A percentile compares a stretch with the other conserved stretches of the same genome.
phyloP scores from a whole-genome alignment of 2,888 invertebrate genomes.

The Heliconius erato region DNA sequence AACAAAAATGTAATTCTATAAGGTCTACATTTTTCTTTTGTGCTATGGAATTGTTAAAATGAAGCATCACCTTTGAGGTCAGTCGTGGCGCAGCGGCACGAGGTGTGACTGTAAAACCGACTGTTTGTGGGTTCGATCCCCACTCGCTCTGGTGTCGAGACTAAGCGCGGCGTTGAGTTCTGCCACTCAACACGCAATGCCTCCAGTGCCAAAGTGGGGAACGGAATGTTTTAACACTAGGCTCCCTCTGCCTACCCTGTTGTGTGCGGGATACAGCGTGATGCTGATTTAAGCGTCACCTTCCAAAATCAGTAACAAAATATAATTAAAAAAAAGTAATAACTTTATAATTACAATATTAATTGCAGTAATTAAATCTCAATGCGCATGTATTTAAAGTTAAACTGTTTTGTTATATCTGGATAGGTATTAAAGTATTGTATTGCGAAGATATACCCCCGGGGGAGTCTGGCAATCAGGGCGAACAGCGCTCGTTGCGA shows the following conservation, averaged over 20 bases:
- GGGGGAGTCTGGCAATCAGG: constrained; percentile 80
- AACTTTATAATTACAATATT: background rate
- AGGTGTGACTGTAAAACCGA: too few relatives aligned
- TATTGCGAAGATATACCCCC: constrained; percentile 60
- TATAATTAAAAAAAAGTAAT: background rate
- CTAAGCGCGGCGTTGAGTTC: too few relatives aligned
- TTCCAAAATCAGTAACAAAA: background rate
- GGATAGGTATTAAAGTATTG: constrained; percentile 52
- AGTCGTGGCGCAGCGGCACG: too few relatives aligned
- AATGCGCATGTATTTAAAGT: constrained; percentile 39
- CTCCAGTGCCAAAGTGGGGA: too few relatives aligned
- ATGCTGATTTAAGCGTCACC: background rate
- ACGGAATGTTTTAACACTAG: too few relatives aligned
- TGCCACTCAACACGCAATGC: too few relatives aligned
- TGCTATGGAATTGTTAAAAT: background rate
- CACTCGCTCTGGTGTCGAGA: too few relatives aligned
- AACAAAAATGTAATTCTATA: background rate
- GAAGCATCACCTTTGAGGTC: background rate
- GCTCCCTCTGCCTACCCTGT: too few relatives aligned
- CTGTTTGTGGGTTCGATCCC: too few relatives aligned
- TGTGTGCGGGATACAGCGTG: too few relatives aligned
- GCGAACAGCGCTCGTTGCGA: constrained; percentile 74
- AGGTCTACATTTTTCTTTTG: background rate
- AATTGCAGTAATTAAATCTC: constrained; percentile 30
- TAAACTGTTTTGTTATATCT: constrained; percentile 46